These are phyloP conservation scores for Channallabes apus DNA, from an alignment of 2,797 vertebrate species.

Conservation along the genomic window DNA sequence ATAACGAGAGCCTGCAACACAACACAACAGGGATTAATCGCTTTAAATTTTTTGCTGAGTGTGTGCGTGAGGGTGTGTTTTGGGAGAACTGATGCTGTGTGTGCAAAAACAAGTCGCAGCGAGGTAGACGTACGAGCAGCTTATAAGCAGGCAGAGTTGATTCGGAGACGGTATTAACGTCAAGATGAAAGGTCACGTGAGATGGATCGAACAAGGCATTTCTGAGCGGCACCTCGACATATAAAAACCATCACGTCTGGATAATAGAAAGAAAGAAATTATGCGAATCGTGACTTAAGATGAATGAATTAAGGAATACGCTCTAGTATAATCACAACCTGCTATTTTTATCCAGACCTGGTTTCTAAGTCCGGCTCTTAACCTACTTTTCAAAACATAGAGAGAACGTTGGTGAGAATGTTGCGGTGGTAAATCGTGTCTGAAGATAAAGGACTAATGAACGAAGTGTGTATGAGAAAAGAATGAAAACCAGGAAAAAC, in stretches of 20 bases:
- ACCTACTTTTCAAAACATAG: background rate
- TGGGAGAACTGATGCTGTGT: conserved; percentile 25
- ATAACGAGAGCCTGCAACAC: conserved; percentile 15
- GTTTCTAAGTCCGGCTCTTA: background rate
- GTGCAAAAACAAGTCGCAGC: conserved; percentile 40
- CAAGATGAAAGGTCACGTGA: background rate
- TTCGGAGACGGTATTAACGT: background rate
- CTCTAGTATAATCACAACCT: background rate
- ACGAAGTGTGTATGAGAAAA: too few species aligned
- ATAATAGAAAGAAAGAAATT: too few species aligned
- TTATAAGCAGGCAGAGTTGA: background rate
- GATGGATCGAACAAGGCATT: background rate
- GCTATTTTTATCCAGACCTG: conserved; percentile 4
- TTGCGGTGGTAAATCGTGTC: too few species aligned
- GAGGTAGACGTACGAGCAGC: conserved; percentile 18
- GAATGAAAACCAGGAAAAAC: too few species aligned
- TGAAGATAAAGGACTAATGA: too few species aligned
- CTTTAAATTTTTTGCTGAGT: conserved; percentile 16
- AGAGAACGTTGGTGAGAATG: background rate
- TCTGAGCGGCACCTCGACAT: too few species aligned
- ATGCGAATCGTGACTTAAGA: background rate
- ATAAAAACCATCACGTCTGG: too few species aligned
- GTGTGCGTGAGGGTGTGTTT: background rate
- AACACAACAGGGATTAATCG: conserved; percentile 9
- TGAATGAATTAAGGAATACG: background rate